Conservation (phyloP, 2,888 invertebrate species). For the Drosophila monieri region DNA sequence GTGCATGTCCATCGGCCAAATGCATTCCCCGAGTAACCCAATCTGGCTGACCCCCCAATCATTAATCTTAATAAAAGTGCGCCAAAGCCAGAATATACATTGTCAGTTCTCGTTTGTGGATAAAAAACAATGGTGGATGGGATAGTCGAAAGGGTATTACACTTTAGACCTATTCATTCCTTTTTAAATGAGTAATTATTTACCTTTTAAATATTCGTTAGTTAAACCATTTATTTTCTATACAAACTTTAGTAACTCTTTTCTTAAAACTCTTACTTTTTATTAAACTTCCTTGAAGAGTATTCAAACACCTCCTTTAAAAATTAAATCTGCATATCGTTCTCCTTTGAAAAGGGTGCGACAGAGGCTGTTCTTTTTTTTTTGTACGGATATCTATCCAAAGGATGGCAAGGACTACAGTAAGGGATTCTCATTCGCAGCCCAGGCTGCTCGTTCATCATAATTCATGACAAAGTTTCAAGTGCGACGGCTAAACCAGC, state of each 20-base stretch:
- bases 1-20: slow-evolving; percentile 33
- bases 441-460: slow-evolving; percentile 73
- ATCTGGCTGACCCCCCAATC: slow-evolving; percentile 54
- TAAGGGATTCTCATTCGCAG: slow-evolving; percentile 8
- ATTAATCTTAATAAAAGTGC: slow-evolving; percentile 82
- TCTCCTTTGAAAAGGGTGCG: slow-evolving; percentile 72
- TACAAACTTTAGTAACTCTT: neutral
- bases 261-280: neutral
- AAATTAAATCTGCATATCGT: slow-evolving; percentile 40
- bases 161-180: neutral
- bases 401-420: neutral
- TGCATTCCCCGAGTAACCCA: slow-evolving; percentile 57
- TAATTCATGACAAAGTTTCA: slow-evolving; percentile 79
- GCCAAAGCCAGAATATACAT: slow-evolving; percentile 42
- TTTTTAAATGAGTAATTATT: too few species aligned
- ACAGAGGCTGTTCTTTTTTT: slow-evolving; percentile 44
- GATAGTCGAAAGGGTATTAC: neutral
- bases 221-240: neutral
- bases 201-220: too few species aligned
- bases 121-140: slow-evolving; percentile 8
- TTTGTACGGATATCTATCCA: slow-evolving; percentile 17
- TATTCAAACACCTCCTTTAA: slow-evolving; percentile 1
- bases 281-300: neutral
- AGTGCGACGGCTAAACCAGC: slow-evolving; percentile 69
- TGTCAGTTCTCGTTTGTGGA: slow-evolving; percentile 45